A percentile compares a stretch with the other conserved stretches of the same genome.
These are phyloP conservation scores for Vireo griseus DNA, from an alignment of 2,797 vertebrate species.

Conservation along the genomic window DNA sequence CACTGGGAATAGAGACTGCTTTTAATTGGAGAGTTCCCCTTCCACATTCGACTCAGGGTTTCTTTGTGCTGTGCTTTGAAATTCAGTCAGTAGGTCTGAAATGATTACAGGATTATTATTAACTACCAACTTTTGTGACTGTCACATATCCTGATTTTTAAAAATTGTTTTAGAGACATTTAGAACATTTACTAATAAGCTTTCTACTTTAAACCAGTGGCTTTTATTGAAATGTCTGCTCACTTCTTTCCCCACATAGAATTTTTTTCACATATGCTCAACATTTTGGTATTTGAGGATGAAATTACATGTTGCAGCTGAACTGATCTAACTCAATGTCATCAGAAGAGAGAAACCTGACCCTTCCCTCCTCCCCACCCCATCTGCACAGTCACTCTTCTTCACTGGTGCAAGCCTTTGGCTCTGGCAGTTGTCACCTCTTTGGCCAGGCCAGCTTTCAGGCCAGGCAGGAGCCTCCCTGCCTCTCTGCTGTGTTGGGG, in stretches of 20 bases:
- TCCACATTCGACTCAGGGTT: fast-evolving
- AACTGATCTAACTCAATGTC: not conserved
- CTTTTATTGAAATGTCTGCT: not conserved
- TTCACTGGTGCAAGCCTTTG: not conserved
- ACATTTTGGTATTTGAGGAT: not conserved
- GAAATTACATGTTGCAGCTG: not conserved
- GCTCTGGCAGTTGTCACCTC: not conserved
- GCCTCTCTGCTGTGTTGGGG: not conserved
- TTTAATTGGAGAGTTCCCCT: not conserved
- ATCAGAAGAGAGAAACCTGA: not conserved
- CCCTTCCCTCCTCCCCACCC: not conserved
- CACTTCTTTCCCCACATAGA: not conserved
- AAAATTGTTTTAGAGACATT: not conserved
- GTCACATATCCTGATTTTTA: not conserved
- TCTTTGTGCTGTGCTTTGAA: not conserved
- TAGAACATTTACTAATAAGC: not conserved
- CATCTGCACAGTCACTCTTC: not conserved
- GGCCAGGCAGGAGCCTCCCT: not conserved
- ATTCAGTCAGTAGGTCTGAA: not conserved
- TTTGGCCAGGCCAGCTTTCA: not conserved
- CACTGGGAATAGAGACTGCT: not conserved
- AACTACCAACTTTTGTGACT: not conserved
- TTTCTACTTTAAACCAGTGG: not conserved
- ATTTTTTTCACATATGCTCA: not conserved
- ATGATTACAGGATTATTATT: not conserved